Evolutionary conservation across 2,888 invertebrate genomes (phyloP).

Genomic region (Pyrrhosoma nymphula): DNA sequence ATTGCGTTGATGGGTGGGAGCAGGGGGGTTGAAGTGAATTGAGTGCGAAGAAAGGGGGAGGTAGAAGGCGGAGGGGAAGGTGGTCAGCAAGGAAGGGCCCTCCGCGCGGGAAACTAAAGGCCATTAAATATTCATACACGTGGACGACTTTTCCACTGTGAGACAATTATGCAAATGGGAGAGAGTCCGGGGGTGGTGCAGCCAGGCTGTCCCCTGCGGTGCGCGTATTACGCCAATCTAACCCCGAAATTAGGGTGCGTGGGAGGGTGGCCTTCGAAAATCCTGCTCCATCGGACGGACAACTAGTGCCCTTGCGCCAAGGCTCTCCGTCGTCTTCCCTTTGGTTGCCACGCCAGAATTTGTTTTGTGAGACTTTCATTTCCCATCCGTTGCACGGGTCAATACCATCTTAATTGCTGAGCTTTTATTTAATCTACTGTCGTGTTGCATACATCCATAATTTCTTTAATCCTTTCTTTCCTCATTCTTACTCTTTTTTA

Average conservation of each 20-base stretch:
- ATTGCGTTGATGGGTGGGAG: background rate
- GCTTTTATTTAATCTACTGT: too few species aligned
- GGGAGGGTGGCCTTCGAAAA: background rate
- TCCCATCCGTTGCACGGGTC: too few species aligned
- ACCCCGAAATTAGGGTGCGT: slow-evolving; percentile 46
- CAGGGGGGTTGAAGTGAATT: background rate
- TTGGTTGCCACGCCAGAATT: too few species aligned
- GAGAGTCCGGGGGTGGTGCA: slow-evolving; percentile 23
- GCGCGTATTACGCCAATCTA: slow-evolving; percentile 36
- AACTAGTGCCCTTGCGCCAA: too few species aligned
- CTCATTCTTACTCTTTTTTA: too few species aligned
- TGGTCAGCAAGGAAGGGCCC: background rate
- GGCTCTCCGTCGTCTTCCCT: too few species aligned
- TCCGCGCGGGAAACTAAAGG: slow-evolving; percentile 56
- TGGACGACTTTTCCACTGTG: slow-evolving; percentile 55
- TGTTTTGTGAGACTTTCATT: too few species aligned
- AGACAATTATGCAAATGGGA: slow-evolving; percentile 57
- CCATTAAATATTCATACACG: slow-evolving; percentile 62
- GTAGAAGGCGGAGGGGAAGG: background rate
- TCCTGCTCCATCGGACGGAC: too few species aligned
- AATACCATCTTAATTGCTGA: too few species aligned
- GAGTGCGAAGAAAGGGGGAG: background rate
- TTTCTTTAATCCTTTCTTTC: too few species aligned
- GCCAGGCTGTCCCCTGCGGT: background rate
- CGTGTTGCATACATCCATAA: too few species aligned